Base-by-base conservation (phyloP, 1,140 invertebrate species). In the Neuroterus valhalla region DNA sequence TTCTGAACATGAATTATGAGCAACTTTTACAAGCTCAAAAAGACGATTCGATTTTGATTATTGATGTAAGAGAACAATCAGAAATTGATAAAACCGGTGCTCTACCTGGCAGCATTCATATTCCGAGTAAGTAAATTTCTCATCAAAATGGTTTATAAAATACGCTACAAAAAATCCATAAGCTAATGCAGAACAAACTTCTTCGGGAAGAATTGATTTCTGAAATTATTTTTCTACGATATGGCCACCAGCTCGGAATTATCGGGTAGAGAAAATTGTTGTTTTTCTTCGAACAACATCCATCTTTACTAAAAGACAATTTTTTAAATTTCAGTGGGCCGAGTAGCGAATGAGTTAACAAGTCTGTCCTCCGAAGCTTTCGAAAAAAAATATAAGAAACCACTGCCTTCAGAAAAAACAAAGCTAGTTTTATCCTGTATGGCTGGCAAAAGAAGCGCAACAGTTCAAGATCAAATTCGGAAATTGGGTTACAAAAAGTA, bases 21-120 rank as follows among this genome's bases (percentile, higher is more conserved):
- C 85, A 89, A 8, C 48, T 91, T 70, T 15, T 88, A 31, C 43
- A 85, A 21, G 85, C 85, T 12, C 87, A 90, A 72, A 85, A 90
- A 67, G 75, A 89, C 66, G 38, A 82, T 5, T 81, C 74, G 11
- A 31, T 85, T 74, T 76, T 90, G 10, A 91, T 94, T 8, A 93
- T 94, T 76, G 94, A 94, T 88, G 93, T 95, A 0, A 90, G 94
- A 23, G 93, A 94, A 80, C 91, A 92, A 2, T 85, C 91, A 48
- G 94, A 95, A 87, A 88, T 95, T 1, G 82, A 91, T 70, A 91
- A 92, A 78, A 94, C 92, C 67, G 94, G 94, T 4, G 90, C 91
- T 84, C 91, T 94, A 68, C 93, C 94, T 45, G 90, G 91, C 17
- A 94, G 92, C 79, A 93, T 94, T 76, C 94, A 94, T 81, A 94